Evolutionary conservation across 2,113 vertebrate species (phyloP), one percentile per base, ranked within the genome.

Genomic region (Aramus guarauna): DNA sequence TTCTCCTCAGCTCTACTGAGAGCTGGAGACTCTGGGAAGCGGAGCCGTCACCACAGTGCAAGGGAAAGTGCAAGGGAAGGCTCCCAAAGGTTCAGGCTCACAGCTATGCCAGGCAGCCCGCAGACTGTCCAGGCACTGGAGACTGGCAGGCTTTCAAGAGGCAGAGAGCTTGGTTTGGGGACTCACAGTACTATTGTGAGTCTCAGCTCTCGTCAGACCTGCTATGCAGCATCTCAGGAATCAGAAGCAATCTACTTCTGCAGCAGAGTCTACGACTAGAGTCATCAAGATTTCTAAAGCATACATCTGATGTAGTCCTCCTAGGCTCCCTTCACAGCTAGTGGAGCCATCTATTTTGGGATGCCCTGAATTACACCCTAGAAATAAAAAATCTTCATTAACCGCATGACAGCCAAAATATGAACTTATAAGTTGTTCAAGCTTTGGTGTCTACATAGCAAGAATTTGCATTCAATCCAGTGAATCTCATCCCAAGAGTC

Each of bases 1-100:
- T 78, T 82, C 16, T 68, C 45, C 62, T 75, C 36, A 58, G 41
- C 12, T 75, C 32, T 76, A 22, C 14, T 68, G 34, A 77, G n/a
- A 68, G n/a, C 11, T 34, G 30, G 12, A 63, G 27, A 32, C 20
- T 81, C 39, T 43, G 37, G 37, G 34, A 76, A 76, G 50, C 29
- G 56, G 17, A 66, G 39, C 32, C 55, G 14, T 18, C n/a, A 53
- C 20, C 0, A 0, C 8, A 58, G 16, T 4, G 17, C 20, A 79
- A 79, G 27, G 23, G 27, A 52, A 79, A 58, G 16, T 4, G 17
- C 20, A 79, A 79, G 27, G 23, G 27, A 52, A 79, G 30, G 26
- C 11, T 78, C 50, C 15, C 36, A 43, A 15, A 17, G 4, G 5
- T 48, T 56, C 62, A 79, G 56, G 47, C 27, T 83, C 58, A 50